Conservation (phyloP, 2,113 vertebrate genomes). For the Ahaetulla prasina region DNA sequence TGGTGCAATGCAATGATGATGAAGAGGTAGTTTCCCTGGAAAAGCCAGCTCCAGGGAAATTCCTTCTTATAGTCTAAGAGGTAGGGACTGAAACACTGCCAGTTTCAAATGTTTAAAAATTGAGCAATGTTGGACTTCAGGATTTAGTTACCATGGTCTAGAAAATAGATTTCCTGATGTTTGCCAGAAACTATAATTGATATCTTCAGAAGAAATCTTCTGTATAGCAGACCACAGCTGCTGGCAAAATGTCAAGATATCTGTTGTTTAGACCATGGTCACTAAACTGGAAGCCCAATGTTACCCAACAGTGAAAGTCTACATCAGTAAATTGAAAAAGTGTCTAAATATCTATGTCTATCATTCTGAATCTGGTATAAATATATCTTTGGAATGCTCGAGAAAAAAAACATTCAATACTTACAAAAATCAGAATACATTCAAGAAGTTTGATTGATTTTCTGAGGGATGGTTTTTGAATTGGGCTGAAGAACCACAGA, state of each 20-base stretch:
- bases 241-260: neutral
- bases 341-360: neutral
- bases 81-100: neutral
- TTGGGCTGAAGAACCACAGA: conserved; percentile 47
- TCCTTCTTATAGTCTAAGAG: neutral
- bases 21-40: neutral
- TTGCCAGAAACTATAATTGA: neutral
- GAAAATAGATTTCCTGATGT: neutral
- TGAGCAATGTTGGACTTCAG: neutral
- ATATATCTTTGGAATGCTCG: neutral
- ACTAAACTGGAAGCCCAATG: neutral
- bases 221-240: neutral
- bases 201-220: neutral
- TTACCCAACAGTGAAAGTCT: neutral
- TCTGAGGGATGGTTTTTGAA: conserved; percentile 43
- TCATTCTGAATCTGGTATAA: neutral
- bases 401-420: conserved; percentile 15
- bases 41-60: too few species aligned
- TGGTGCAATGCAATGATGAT: neutral
- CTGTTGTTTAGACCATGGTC: neutral
- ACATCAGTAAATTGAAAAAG: neutral
- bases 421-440: conserved; percentile 54
- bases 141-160: neutral
- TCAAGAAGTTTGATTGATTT: conserved; percentile 56
- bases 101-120: neutral